phyloP scores from a whole-genome alignment of 2,797 vertebrate species.

The Chaenodraco wilsoni region DNA sequence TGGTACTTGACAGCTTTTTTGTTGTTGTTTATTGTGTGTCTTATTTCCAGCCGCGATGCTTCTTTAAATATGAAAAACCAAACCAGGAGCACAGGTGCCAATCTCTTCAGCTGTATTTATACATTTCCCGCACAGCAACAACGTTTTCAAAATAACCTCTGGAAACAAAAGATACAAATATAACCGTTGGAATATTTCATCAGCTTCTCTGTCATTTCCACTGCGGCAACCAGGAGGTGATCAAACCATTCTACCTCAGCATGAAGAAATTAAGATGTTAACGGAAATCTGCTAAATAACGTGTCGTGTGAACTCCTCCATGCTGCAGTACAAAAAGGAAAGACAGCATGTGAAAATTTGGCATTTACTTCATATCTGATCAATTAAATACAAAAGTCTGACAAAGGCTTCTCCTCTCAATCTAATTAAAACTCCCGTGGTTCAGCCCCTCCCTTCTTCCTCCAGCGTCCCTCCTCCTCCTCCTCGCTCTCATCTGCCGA shows the following conservation, averaged over 20 bases:
- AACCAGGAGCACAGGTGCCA: conserved; percentile 24
- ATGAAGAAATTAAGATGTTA: conserved; percentile 1
- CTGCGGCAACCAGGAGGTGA: neutral
- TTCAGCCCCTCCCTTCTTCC: conserved; percentile 26
- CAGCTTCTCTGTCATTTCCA: conserved; percentile 10
- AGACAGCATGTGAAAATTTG: conserved; percentile 14
- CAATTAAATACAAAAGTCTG: conserved; percentile 33
- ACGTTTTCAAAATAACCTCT: conserved; percentile 25
- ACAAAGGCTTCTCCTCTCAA: neutral
- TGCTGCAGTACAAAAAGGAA: conserved; percentile 9
- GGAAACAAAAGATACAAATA: conserved; percentile 29
- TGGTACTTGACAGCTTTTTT: conserved; percentile 55
- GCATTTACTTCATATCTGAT: conserved; percentile 6
- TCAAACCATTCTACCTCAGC: conserved; percentile 6
- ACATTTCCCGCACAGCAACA: conserved; percentile 19
- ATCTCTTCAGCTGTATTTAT: conserved; percentile 40
- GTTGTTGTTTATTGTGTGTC: neutral
- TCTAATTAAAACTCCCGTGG: conserved; percentile 37
- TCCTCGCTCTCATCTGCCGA: conserved; percentile 89
- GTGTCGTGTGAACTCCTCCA: neutral
- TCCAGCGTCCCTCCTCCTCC: neutral
- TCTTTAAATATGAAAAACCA: neutral
- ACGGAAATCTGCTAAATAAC: neutral
- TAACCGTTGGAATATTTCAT: conserved; percentile 5
- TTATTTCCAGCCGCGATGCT: neutral